Evolutionary conservation across 2,113 vertebrate species (phyloP).

Genomic region (Jaculus jaculus): DNA sequence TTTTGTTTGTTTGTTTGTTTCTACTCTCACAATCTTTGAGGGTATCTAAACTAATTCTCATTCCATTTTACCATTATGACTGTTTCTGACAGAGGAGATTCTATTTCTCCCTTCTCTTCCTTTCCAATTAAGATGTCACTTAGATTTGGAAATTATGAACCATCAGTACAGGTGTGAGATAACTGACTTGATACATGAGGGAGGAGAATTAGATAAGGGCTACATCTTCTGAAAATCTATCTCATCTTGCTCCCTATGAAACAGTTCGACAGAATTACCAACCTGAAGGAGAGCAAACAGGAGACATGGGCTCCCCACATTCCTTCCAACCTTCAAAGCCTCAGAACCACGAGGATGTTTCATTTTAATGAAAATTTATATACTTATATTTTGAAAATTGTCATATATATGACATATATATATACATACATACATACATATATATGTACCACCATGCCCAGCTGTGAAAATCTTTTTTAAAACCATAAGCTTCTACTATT

Average conservation of each 20-base stretch:
- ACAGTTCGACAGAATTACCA: background rate
- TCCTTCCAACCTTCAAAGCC: background rate
- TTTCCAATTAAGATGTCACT: constrained; percentile 38
- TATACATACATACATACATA: too few species aligned
- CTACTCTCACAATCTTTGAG: background rate
- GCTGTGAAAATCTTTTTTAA: too few species aligned
- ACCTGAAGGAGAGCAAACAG: background rate
- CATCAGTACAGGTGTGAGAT: constrained; percentile 18
- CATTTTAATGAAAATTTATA: background rate
- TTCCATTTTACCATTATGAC: background rate
- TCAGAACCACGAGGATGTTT: background rate
- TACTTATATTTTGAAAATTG: background rate
- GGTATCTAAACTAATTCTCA: background rate
- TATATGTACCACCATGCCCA: too few species aligned
- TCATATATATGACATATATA: too few species aligned
- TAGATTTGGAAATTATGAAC: constrained; percentile 23
- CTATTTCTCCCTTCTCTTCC: background rate
- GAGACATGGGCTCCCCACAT: background rate
- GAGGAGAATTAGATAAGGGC: background rate
- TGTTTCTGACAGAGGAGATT: background rate
- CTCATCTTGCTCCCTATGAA: background rate
- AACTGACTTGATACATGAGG: background rate
- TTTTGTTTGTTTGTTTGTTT: too few species aligned
- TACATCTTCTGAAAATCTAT: background rate
- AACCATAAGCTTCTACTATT: too few species aligned